phyloP scores from a whole-genome alignment of 1,140 invertebrate species.

The Dendrolimus punctatus region DNA sequence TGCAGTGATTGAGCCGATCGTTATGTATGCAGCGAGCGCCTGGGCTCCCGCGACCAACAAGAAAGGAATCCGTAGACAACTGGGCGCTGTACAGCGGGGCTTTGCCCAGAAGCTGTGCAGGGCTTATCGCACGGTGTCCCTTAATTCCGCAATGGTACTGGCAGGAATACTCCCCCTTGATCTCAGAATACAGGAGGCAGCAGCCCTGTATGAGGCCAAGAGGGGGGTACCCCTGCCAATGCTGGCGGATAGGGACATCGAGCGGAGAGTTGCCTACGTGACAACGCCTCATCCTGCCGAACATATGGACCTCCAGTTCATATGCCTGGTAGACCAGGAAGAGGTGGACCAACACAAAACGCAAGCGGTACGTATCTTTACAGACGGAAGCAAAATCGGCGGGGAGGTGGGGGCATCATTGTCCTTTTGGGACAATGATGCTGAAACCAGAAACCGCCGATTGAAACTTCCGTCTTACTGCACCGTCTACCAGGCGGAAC shows the following conservation, averaged over 20 bases:
- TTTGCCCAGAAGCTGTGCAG: constrained; percentile 6
- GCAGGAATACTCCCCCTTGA: constrained; percentile 13
- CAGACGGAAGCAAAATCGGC: too few species aligned
- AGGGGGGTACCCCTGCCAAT: not conserved
- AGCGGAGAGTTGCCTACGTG: not conserved
- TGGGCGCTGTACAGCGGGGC: constrained; percentile 7
- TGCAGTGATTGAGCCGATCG: not conserved
- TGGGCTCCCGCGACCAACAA: constrained; percentile 5
- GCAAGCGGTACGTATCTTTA: too few species aligned
- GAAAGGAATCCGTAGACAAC: not conserved
- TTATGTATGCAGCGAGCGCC: constrained; percentile 5
- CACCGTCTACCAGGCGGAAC: too few species aligned
- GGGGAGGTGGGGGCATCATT: too few species aligned
- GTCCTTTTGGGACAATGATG: too few species aligned
- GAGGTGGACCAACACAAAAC: constrained; percentile 1
- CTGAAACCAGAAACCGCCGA: too few species aligned
- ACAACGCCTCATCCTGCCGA: constrained; percentile 3
- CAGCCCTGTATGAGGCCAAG: constrained; percentile 6
- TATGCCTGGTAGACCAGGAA: constrained; percentile 1
- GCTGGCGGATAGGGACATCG: constrained; percentile 4
- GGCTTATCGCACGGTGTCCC: constrained; percentile 10
- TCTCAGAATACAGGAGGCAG: constrained; percentile 10
- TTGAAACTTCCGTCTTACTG: too few species aligned
- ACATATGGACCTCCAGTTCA: not conserved
- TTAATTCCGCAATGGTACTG: constrained; percentile 10